Conservation (phyloP, 2,113 vertebrate genomes). For the Holacanthus passer region DNA sequence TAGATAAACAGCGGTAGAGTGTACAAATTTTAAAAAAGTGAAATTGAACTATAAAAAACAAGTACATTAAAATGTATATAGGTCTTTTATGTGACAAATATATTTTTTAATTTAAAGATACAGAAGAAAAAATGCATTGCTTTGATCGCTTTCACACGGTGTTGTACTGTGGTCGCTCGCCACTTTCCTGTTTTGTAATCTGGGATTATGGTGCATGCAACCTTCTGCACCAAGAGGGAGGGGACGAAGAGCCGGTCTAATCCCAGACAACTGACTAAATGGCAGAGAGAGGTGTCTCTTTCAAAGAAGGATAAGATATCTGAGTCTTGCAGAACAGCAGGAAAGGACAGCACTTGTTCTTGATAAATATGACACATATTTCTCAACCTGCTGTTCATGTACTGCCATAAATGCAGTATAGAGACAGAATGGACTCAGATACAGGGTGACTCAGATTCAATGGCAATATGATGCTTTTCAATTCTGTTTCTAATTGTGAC, state of each 20-base stretch:
- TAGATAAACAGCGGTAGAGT: background rate
- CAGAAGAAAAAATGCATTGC: too few species aligned
- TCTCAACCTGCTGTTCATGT: conserved; percentile 11
- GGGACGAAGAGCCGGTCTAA: conserved; percentile 63
- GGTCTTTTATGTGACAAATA: background rate
- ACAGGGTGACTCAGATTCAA: background rate
- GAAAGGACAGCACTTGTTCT: conserved; percentile 11
- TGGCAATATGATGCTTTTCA: background rate
- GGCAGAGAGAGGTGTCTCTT: conserved; percentile 19
- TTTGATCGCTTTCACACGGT: conserved; percentile 11
- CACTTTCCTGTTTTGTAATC: conserved; percentile 71
- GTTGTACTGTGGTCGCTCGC: background rate
- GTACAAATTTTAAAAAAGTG: background rate
- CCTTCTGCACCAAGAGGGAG: conserved; percentile 36
- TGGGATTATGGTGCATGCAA: conserved; percentile 71
- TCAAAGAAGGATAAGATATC: background rate
- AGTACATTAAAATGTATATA: background rate
- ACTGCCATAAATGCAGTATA: background rate
- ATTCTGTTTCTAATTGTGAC: background rate
- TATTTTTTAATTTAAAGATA: background rate
- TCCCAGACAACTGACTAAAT: conserved; percentile 41
- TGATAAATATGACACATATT: conserved; percentile 20
- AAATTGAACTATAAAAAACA: background rate
- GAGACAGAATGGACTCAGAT: background rate
- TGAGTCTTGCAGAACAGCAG: conserved; percentile 25